These are phyloP conservation scores for Indri indri DNA, from an alignment of 2,113 vertebrate genomes.

Conservation along the genomic window DNA sequence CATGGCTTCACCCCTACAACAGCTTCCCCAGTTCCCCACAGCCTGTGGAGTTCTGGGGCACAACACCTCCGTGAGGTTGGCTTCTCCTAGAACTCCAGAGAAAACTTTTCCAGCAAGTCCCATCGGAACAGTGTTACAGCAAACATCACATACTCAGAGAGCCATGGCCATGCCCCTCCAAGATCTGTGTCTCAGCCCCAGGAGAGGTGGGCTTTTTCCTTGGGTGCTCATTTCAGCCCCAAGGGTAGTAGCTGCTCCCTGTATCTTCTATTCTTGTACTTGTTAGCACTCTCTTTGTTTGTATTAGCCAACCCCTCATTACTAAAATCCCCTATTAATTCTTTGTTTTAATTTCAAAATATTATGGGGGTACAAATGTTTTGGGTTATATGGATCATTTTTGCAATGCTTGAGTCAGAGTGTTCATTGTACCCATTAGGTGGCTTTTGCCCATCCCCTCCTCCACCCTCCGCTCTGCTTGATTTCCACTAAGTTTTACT, in stretches of 20 bases:
- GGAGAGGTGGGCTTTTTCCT: not conserved
- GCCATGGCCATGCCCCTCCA: not conserved
- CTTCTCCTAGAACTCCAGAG: not conserved
- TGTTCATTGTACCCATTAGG: no score
- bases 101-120: not conserved
- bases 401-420: no score
- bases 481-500: no score
- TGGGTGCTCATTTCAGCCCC: not conserved
- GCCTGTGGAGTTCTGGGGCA: not conserved
- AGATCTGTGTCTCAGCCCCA: not conserved
- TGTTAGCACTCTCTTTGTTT: not conserved
- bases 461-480: no score
- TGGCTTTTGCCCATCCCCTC: no score
- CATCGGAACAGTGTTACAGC: not conserved
- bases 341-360: not conserved
- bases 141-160: fast-evolving
- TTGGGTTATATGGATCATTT: no score
- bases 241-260: no score
- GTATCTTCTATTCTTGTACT: not conserved
- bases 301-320: not conserved
- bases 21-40: not conserved
- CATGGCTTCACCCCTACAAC: not conserved
- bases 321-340: not conserved
- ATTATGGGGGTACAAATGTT: no score
- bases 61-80: fast-evolving